These are phyloP conservation scores for Microcebus ravelobensis DNA, from an alignment of 2,113 vertebrate species.

Conservation along the genomic window DNA sequence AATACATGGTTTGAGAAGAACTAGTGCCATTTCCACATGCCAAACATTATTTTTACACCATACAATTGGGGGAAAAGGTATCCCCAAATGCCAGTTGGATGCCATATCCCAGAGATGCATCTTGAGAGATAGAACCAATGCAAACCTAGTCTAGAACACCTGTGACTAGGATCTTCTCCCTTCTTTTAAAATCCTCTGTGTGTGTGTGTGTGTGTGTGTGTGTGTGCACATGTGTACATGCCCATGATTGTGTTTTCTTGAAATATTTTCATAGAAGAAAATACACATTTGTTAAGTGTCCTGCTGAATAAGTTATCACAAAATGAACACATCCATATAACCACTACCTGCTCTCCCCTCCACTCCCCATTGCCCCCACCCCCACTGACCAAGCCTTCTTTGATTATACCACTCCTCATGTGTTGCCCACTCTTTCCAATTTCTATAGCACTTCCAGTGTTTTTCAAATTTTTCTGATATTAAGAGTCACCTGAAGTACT, in stretches of 20 bases:
- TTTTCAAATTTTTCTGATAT: background rate
- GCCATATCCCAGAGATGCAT: background rate
- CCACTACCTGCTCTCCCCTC: no score
- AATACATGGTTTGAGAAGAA: background rate
- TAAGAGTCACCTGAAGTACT: background rate
- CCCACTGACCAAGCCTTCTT: background rate
- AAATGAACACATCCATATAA: background rate
- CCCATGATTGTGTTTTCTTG: background rate
- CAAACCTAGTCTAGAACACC: background rate
- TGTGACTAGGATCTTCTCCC: background rate
- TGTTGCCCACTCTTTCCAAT: background rate
- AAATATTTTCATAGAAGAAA: background rate
- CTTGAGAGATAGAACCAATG: background rate
- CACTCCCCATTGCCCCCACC: no score
- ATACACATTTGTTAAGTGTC: background rate
- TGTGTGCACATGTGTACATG: background rate
- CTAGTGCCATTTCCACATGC: background rate
- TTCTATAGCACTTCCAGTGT: background rate
- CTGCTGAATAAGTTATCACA: background rate
- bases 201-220: background rate
- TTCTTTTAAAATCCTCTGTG: background rate
- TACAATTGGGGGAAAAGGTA: background rate
- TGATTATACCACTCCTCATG: background rate
- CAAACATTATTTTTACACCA: background rate
- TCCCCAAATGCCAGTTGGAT: background rate